phyloP scores from a whole-genome alignment of 2,888 invertebrate species.

The Diachrysia chrysitis region DNA sequence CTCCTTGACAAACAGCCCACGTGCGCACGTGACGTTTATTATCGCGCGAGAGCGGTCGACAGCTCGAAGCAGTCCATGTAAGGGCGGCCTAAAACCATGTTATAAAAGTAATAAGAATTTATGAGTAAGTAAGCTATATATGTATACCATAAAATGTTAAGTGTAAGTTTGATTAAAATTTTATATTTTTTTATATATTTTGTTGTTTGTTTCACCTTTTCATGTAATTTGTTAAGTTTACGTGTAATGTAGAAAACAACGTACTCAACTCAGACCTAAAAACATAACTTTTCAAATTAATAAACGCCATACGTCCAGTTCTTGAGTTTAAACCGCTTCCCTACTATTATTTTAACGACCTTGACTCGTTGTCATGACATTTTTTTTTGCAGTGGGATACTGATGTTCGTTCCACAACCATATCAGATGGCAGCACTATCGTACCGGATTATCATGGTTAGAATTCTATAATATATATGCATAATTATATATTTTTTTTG shows the following conservation, averaged over 20 bases:
- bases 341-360: too few relatives aligned
- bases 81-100: neutral
- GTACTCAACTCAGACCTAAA: too few relatives aligned
- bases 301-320: too few relatives aligned
- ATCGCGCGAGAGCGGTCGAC: too few relatives aligned
- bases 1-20: too few relatives aligned
- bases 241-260: neutral
- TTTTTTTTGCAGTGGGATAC: slow-evolving; percentile 56
- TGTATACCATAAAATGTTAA: neutral
- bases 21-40: too few relatives aligned
- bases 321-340: too few relatives aligned
- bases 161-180: neutral
- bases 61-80: neutral
- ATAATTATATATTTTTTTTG: too few relatives aligned
- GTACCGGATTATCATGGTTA: slow-evolving; percentile 49
- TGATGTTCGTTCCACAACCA: slow-evolving; percentile 42
- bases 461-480: slow-evolving; percentile 1
- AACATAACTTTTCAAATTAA: too few relatives aligned
- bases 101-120: neutral
- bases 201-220: neutral
- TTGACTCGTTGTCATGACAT: neutral
- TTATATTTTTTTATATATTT: neutral
- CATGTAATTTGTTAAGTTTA: neutral
- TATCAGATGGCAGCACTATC: slow-evolving; percentile 50
- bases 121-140: neutral